Base-by-base conservation (phyloP, 2,888 invertebrate genomes). In the Erebia aethiops region DNA sequence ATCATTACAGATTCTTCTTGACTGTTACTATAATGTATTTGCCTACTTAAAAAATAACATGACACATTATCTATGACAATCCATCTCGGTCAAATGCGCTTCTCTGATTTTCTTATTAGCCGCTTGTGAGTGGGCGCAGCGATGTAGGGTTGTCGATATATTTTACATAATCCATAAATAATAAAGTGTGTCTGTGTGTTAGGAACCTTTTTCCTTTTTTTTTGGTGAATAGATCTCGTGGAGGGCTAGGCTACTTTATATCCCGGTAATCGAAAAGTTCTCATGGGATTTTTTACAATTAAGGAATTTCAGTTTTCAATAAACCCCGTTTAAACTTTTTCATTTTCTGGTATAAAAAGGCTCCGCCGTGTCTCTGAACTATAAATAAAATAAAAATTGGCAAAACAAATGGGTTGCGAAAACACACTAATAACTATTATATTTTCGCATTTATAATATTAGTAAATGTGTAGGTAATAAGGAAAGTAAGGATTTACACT, bases 11-110 rank as follows among this genome's bases (percentile, higher is more conserved):
- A 82, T 84, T 83, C 80, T 82, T 60, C 80, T 83, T 77, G 80
- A 81, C 77, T 84, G 84, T 82, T 82, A 84, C 71, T 71, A 72
- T 73, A 75, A 77, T 76, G 81, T 83, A 84, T 87, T 86, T 83
- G 82, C 84, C 86, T 87, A 84, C 85, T 87, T 88, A 84, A 86
- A 87, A 87, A 84, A 81, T 81, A 85, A 87, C 87, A 84, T 87
- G 87, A 86, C 88, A 85, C 84, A 85, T 88, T 89, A 90, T 91
- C 89, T 87, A 76, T 74, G 79, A 87, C 85, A 82, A 91, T 91
- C 79, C 82, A 89, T 91, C 91, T 89, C 83, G 83, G 77, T 78
- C 76, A 81, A 82, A 81, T 80, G 83, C 78, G 85, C 85, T 87
- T 87, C 85, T 87, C 84, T 85, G 86, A 85, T 84, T 87, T 83